Conservation (phyloP, 2,888 invertebrate species). For the Saturnia japonica region DNA sequence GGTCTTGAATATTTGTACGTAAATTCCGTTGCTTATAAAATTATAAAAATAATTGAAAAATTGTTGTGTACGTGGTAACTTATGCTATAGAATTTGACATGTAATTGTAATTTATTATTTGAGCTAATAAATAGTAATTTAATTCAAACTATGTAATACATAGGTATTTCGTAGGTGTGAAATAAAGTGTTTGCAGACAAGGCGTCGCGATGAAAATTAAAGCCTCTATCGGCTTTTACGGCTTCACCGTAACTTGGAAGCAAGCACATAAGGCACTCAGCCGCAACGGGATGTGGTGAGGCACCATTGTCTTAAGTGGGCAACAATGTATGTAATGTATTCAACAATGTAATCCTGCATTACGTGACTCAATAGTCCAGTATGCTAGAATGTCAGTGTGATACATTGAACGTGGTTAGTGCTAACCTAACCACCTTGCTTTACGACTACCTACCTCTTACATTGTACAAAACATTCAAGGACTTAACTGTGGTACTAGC, state of each 20-base stretch:
- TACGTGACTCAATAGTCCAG: constrained; percentile 11
- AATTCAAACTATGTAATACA: no score
- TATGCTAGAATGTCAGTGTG: not conserved
- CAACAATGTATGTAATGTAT: constrained; percentile 21
- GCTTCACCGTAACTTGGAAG: no score
- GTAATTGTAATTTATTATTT: no score
- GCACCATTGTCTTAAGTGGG: not conserved
- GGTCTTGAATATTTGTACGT: not conserved
- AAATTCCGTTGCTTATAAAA: not conserved
- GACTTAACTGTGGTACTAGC: not conserved
- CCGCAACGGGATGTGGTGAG: no score
- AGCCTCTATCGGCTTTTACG: no score
- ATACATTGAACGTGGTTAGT: constrained; percentile 9
- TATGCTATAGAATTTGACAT: no score
- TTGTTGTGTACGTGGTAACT: no score
- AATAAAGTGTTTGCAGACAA: no score
- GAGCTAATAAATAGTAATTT: no score
- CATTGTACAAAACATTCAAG: not conserved
- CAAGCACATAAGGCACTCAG: no score
- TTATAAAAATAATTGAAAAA: not conserved
- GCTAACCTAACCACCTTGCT: not conserved
- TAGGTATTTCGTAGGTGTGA: not conserved
- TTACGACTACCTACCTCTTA: not conserved
- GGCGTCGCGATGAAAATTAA: no score
- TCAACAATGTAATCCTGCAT: constrained; percentile 26